A percentile compares a stretch with the other conserved stretches of the same genome.
phyloP scores from a whole-genome alignment of 2,797 vertebrate genomes.

The Catharus ustulatus region DNA sequence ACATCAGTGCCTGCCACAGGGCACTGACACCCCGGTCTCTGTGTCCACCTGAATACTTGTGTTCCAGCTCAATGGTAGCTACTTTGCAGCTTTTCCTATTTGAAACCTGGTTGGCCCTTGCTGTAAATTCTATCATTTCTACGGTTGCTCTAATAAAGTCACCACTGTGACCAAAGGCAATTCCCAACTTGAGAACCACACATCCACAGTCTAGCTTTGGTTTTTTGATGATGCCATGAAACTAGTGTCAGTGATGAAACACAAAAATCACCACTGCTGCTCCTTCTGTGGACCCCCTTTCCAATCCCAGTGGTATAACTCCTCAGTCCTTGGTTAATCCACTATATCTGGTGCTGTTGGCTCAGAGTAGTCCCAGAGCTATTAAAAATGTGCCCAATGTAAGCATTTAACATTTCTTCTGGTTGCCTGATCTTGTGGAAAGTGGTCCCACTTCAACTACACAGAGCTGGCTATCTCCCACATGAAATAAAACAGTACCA shows the following conservation, averaged over 20 bases:
- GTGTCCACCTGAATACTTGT: accelerated
- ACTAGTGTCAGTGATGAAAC: not conserved
- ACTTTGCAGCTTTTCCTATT: not conserved
- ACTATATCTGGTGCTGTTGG: not conserved
- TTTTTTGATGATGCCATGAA: not conserved
- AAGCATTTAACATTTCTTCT: not conserved
- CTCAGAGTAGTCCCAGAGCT: not conserved
- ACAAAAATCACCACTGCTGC: not conserved
- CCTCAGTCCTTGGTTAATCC: not conserved
- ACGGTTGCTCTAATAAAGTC: not conserved
- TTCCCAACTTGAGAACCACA: not conserved
- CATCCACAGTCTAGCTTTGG: not conserved
- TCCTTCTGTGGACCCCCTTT: not conserved
- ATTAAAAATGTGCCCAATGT: not conserved
- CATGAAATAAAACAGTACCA: not conserved
- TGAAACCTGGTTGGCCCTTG: not conserved
- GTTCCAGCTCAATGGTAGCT: not conserved
- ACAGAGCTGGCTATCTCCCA: not conserved
- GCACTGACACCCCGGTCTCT: not conserved
- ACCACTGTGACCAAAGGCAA: not conserved
- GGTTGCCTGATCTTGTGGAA: not conserved
- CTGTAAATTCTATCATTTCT: not conserved
- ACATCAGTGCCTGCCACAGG: not conserved
- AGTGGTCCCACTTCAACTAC: not conserved
- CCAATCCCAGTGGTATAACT: not conserved